Conservation (phyloP, 23 tunicate genomes). For the Oikopleura vanhoeffeni region DNA sequence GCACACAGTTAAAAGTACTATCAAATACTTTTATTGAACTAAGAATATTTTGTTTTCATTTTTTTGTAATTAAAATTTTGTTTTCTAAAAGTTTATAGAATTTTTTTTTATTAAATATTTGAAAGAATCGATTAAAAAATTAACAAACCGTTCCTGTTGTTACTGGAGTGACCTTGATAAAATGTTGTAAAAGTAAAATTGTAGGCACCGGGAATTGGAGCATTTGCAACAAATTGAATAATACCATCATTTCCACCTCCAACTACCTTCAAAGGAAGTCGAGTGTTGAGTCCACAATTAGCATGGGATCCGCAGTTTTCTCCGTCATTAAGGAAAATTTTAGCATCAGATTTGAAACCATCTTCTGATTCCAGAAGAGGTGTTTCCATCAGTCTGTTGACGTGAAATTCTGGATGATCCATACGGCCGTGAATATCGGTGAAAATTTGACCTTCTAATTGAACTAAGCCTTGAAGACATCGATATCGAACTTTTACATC, state of each 20-base stretch:
- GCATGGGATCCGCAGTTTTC: slow-evolving; percentile 1
- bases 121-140: no score
- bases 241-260: neutral
- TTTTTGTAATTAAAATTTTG: no score
- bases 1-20: no score
- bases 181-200: neutral
- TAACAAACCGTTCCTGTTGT: no score
- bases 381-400: neutral
- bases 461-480: neutral
- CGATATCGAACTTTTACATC: neutral
- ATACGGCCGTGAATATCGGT: slow-evolving; percentile 7
- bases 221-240: neutral
- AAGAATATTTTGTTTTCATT: no score
- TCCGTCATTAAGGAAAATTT: slow-evolving; percentile 15
- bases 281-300: neutral
- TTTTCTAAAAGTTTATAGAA: no score
- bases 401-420: slow-evolving; percentile 1
- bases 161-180: no score
- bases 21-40: no score
- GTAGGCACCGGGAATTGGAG: slow-evolving; percentile 4
- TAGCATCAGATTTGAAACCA: neutral
- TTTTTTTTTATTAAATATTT: no score
- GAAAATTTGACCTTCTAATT: neutral
- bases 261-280: neutral
- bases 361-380: neutral